Conservation (phyloP, 2,888 invertebrate genomes). For the Carcina quercana region DNA sequence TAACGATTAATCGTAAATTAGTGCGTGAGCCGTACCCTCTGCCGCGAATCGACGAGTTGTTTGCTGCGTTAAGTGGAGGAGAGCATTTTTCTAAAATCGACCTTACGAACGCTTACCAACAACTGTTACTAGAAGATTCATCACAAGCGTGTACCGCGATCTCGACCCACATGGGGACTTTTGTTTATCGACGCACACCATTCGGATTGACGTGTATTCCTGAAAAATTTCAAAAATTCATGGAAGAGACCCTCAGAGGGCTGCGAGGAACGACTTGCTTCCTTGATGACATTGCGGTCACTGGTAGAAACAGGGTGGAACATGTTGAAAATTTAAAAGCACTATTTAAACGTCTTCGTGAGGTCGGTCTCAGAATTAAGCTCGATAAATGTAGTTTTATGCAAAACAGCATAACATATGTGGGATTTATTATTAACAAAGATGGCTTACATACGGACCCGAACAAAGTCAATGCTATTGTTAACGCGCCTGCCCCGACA, state of each 20-base stretch:
- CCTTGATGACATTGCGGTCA: not conserved
- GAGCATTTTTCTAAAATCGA: not conserved
- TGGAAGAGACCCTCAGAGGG: not conserved
- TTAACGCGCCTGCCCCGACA: too few relatives aligned
- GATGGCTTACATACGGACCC: too few relatives aligned
- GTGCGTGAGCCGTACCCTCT: not conserved
- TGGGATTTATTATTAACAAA: constrained; percentile 2
- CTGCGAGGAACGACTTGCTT: not conserved
- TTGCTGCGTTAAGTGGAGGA: not conserved
- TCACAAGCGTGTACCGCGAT: not conserved
- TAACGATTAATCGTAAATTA: not conserved
- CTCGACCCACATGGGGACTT: not conserved
- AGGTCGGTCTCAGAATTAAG: not conserved
- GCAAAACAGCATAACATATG: not conserved
- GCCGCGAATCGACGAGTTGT: not conserved
- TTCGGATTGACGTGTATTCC: too few relatives aligned
- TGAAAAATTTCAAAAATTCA: not conserved
- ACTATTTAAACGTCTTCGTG: not conserved
- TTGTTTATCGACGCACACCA: too few relatives aligned
- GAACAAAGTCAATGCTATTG: too few relatives aligned
- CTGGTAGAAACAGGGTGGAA: not conserved
- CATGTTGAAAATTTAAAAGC: not conserved
- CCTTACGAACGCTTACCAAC: not conserved
- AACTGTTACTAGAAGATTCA: not conserved
- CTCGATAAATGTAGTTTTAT: not conserved